Evolutionary conservation across 1,140 invertebrate genomes (phyloP).

Genomic region (Cyclina sinensis): DNA sequence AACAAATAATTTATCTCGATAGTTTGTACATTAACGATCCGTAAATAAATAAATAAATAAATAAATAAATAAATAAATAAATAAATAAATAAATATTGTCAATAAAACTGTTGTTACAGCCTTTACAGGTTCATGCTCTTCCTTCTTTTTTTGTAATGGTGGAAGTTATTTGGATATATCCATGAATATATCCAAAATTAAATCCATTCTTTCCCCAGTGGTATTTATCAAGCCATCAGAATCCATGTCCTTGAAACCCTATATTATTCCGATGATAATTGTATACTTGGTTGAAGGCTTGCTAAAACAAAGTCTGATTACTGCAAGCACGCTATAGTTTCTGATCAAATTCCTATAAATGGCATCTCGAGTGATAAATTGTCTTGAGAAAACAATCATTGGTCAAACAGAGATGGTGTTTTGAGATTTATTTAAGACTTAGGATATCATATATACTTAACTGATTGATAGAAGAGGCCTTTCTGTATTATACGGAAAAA

Average conservation of each 20-base stretch:
- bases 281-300: not conserved
- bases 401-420: constrained; percentile 43
- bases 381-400: constrained; percentile 51
- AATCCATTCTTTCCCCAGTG: not conserved
- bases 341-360: constrained; percentile 51
- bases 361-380: constrained; percentile 40
- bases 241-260: not conserved
- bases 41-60: too few species aligned
- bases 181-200: constrained; percentile 21
- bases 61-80: too few species aligned
- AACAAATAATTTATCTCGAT: too few species aligned
- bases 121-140: too few species aligned
- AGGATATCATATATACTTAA: constrained; percentile 3
- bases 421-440: constrained; percentile 44
- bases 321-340: constrained; percentile 38
- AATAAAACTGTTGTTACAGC: too few species aligned
- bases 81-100: too few species aligned
- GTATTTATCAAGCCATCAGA: constrained; percentile 25
- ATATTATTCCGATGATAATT: constrained; percentile 37
- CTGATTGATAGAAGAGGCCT: constrained; percentile 15
- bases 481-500: constrained; percentile 39
- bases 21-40: too few species aligned
- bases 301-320: constrained; percentile 35
- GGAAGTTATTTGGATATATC: too few species aligned
- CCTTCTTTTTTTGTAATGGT: too few species aligned